Conservation (phyloP, 2,888 invertebrate genomes). For the Tenthredo scrophulariae region DNA sequence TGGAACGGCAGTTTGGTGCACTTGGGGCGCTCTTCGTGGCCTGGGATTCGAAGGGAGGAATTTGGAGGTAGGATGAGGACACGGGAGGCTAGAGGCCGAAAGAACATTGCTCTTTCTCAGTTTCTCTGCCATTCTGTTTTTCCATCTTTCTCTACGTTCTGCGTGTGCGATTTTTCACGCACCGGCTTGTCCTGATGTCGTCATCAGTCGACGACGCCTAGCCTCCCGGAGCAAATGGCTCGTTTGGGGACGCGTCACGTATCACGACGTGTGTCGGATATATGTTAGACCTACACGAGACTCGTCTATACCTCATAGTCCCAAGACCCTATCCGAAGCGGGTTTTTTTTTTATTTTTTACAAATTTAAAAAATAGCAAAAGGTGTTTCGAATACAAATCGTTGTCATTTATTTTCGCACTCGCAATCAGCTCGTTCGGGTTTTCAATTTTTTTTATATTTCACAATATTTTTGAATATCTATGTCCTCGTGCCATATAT, state of each 20-base stretch:
- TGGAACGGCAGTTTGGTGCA: constrained; percentile 54
- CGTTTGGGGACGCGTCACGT: constrained; percentile 68
- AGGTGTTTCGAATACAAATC: constrained; percentile 4
- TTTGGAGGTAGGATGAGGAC: neutral
- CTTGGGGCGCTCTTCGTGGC: constrained; percentile 41
- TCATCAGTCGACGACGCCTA: constrained; percentile 55
- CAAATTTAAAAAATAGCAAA: neutral
- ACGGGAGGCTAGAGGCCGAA: neutral
- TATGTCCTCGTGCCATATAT: neutral
- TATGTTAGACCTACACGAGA: constrained; percentile 29
- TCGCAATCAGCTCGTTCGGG: neutral
- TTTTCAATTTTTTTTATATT: constrained; percentile 14
- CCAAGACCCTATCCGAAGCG: neutral
- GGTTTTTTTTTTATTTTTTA: neutral
- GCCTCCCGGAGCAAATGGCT: constrained; percentile 66
- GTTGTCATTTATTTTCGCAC: neutral
- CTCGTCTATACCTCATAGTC: constrained; percentile 20
- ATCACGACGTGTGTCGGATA: constrained; percentile 68
- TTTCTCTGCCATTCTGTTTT: neutral
- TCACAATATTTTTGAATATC: neutral
- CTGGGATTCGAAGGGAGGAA: constrained; percentile 24
- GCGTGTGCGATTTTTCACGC: constrained; percentile 68
- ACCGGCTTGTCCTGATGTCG: constrained; percentile 68
- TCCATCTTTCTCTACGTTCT: constrained; percentile 47
- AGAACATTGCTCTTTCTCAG: constrained; percentile 24